phyloP scores from a whole-genome alignment of 2,888 invertebrate genomes.

The Frankliniella intonsa region DNA sequence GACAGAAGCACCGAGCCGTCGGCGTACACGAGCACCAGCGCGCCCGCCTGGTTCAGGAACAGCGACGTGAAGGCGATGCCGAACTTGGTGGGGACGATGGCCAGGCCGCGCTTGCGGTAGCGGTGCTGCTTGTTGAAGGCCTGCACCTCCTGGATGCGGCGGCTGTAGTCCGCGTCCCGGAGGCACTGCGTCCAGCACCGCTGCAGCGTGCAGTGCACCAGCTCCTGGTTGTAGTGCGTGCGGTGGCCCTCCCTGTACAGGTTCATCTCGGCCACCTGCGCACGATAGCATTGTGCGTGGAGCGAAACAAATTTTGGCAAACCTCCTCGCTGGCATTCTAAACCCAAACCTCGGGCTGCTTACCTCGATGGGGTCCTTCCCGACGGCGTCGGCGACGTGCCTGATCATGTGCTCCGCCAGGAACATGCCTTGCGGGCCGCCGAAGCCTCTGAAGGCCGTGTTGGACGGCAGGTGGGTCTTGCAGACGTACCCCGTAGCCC shows the following conservation, averaged over 20 bases:
- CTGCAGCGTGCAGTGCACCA: conserved; percentile 67
- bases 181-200: conserved; percentile 78
- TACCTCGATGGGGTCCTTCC: conserved; percentile 61
- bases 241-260: conserved; percentile 71
- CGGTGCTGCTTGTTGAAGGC: conserved; percentile 72
- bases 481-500: conserved; percentile 68
- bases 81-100: conserved; percentile 76
- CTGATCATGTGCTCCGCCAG: conserved; percentile 72
- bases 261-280: conserved; percentile 57
- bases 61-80: conserved; percentile 75
- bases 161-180: conserved; percentile 58
- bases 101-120: conserved; percentile 82
- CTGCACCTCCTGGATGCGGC: conserved; percentile 56
- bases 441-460: conserved; percentile 90
- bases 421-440: conserved; percentile 88
- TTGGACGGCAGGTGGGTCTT: conserved; percentile 87
- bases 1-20: conserved; percentile 85
- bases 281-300: neutral
- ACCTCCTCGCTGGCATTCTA: neutral
- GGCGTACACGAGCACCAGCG: conserved; percentile 74
- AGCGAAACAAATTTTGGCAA: no score
- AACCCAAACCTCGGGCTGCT: neutral
- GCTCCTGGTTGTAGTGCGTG: conserved; percentile 71
- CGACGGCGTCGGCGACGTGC: conserved; percentile 67
- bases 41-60: conserved; percentile 80